Base-by-base conservation (phyloP, 2,888 invertebrate species). In the Spisula subtruncata region DNA sequence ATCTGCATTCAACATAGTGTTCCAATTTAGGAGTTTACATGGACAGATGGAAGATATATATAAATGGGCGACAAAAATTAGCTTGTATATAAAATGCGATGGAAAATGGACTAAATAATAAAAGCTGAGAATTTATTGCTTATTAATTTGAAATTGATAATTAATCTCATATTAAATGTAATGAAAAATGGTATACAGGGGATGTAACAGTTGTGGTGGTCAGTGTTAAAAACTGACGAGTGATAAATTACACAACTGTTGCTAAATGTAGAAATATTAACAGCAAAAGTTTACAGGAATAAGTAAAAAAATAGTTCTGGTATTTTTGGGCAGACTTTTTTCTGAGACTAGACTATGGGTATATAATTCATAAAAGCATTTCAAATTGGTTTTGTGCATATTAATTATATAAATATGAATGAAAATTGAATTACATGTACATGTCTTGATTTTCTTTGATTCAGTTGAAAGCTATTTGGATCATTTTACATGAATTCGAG, bases 181-280 rank as follows among this genome's bases (percentile, higher is more conserved):
- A 66, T 66, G 60, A 25, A 66, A 66, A 66, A 25, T 66, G n/a
- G 25, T 66, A 12, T 25, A 25, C n/a, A 25, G 25, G 10, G n/a
- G 25, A 25, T 66, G n/a, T 10, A 66, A 66, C 60, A 66, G 60
- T 66, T 66, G 60, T 66, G 60, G 60, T 66, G 60, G 60, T 66
- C 60, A 66, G 60, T 66, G 60, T 66, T 2, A 66, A n/a, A n/a
- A 66, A 66, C 25, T 66, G 8, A 10, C n/a, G 81, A 46, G 54
- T 51, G 48, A 35, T 56, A 85, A 85, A 85, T 85, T 85, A 66
- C 20, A 66, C 75, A 75, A 48, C 32, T 75, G 85, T 85, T 85
- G 48, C 85, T 51, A 75, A n/a, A n/a, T n/a, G n/a, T 85, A 79
- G 48, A 85, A 85, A 75, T 25, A 79, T 25, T 32, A 5, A 48